A percentile compares a stretch with the other conserved stretches of the same genome.
phyloP scores from a whole-genome alignment of 2,113 vertebrate genomes.

The Melanerpes aurifrons region DNA sequence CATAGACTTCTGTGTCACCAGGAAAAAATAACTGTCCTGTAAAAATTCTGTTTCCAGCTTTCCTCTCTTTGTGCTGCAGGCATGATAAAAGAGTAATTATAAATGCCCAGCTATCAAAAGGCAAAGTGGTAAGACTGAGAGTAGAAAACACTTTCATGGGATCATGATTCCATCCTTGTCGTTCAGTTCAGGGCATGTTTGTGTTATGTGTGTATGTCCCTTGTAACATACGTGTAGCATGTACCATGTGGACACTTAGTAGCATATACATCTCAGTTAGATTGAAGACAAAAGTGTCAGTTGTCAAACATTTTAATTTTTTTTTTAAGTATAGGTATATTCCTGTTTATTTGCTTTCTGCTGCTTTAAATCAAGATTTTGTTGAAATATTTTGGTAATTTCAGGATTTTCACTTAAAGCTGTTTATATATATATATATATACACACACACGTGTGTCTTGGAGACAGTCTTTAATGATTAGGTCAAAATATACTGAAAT shows the following conservation, averaged over 20 bases:
- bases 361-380: background rate
- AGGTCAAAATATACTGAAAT: background rate
- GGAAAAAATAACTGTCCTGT: background rate
- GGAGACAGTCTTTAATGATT: background rate
- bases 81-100: background rate
- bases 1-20: background rate
- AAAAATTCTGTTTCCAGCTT: background rate
- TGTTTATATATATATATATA: background rate
- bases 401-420: background rate
- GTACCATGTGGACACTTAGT: background rate
- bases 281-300: background rate
- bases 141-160: background rate
- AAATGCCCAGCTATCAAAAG: background rate
- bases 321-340: background rate
- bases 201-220: background rate
- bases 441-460: rapidly evolving
- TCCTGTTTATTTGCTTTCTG: background rate
- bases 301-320: background rate
- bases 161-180: background rate
- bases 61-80: background rate
- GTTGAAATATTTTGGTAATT: background rate
- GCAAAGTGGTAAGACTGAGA: background rate
- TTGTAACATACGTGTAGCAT: background rate
- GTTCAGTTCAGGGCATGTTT: background rate
- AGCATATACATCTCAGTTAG: background rate